Base-by-base conservation (phyloP, 1,140 invertebrate species). In the Drosophila serrata region DNA sequence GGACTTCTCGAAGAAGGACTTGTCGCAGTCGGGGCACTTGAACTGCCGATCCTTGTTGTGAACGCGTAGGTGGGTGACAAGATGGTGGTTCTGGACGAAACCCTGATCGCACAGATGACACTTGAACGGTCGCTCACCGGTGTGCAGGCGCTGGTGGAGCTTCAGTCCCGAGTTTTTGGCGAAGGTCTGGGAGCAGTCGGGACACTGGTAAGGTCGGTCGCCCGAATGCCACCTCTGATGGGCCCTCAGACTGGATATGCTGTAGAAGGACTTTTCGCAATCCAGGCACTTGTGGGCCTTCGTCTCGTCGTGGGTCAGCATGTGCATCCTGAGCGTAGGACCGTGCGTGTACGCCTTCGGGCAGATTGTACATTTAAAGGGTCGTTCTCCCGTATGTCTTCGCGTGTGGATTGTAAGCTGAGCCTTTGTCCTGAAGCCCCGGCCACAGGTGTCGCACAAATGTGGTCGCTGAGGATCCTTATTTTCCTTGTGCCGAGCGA, bases 1-100 rank as follows among this genome's bases (percentile, higher is more conserved):
- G 17, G 74, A 76, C 48, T 76, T 76, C 9, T 77, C 74, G n/a
- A 68, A 77, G 49, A 77, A 77, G 0, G 62, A 77, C 40, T 77
- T 77, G n/a, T 77, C 74, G 56, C 74, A 77, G 11, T 77, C 62
- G 2, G 55, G 46, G 7, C 74, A 76, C 55, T 76, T 76, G 8
- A 68, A 76, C 11, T 42, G 74, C 11, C 74, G 74, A 37, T 76
- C 74, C 53, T 48, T 31, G 29, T 76, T 76, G 46, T 76, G 74
- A 7, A 67, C 74, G 6, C 74, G 62, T 1, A 76, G 11, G 15
- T 76, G 74, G 13, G 63, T 76, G 13, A 42, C 37, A 8, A 76
- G 42, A 33, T 76, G 73, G 15, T 77, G 73, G 24, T 60, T 68
- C 19, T 76, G 74, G 7, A 76, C 46, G 19, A 76, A 76, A 4